Conservation (phyloP, 2,888 invertebrate genomes). For the Conomelus anceps region DNA sequence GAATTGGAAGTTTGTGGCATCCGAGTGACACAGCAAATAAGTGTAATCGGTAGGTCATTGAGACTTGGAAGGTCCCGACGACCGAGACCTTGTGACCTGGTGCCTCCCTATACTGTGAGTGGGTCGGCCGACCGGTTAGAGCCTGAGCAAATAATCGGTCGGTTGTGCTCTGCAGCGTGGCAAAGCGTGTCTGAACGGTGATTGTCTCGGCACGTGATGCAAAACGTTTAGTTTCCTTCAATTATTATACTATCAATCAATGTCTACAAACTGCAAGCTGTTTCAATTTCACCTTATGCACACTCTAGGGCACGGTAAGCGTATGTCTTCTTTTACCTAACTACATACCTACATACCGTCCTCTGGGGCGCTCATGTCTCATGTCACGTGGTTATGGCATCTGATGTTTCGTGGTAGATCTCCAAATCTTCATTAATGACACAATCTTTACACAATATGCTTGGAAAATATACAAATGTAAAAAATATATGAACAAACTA, state of each 20-base stretch:
- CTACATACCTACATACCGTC: neutral
- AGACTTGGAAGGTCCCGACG: neutral
- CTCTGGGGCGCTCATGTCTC: too few relatives aligned
- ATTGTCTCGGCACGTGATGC: neutral
- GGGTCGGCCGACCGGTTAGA: neutral
- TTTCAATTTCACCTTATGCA: neutral
- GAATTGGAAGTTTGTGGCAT: neutral
- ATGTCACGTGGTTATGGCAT: too few relatives aligned
- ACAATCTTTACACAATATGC: too few relatives aligned
- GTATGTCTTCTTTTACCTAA: neutral
- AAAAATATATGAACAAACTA: too few relatives aligned
- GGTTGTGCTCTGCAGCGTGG: neutral
- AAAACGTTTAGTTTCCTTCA: neutral
- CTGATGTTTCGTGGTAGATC: too few relatives aligned
- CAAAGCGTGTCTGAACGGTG: neutral
- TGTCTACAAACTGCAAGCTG: neutral
- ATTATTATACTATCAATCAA: neutral
- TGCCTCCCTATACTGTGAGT: neutral
- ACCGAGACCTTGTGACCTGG: conserved; percentile 1
- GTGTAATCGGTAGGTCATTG: neutral
- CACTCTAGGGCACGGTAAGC: neutral
- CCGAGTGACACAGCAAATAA: neutral
- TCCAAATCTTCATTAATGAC: too few relatives aligned
- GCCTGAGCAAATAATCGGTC: neutral
- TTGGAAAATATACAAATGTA: too few relatives aligned